Base-by-base conservation (phyloP, 2,797 vertebrate species). In the Tragopan temminckii region DNA sequence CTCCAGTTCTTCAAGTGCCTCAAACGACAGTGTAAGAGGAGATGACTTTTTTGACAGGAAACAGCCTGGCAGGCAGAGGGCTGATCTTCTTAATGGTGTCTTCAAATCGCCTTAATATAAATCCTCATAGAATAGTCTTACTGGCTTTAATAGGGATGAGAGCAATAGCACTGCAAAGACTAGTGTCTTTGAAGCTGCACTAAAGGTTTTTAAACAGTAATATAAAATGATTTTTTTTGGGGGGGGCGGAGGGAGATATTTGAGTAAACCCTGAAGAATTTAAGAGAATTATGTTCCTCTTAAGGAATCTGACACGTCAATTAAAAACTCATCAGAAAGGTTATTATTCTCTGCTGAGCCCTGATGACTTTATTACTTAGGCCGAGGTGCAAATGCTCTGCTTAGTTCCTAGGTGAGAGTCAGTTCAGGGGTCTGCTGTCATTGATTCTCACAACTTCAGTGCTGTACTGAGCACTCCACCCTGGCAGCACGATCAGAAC, bases 71-170 rank as follows among this genome's bases (percentile, higher is more conserved):
- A 94, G 86, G 78, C 93, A 82, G 50, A 50, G 35, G 27, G n/a
- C 61, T 94, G 80, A 93, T 95, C 91, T 93, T 76, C 93, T 91
- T 94, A 90, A 80, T 62, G 58, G 79, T 3, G 3, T 95, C 86
- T 96, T 94, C 78, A 75, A 95, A 94, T 89, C 53, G 0, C 78
- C 58, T 89, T 95, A 92, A 89, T 85, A 69, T 27, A 95, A 94
- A 90, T 89, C 92, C 68, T 87, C 38, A 66, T 4, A 55, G 90
- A 89, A 93, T 29, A 68, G 62, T 46, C 58, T 93, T 77, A 87
- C 1, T 80, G 53, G 69, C 76, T 96, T 78, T 85, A 90, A 72
- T 29, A 78, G 66, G 75, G 80, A 92, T 94, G 90, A 92, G 80
- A 93, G 90, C 78, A 94, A 67, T 40, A 92, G 89, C 5, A 33